Conservation (phyloP, 2,888 invertebrate species). For the Lasioglossum zephyrum region DNA sequence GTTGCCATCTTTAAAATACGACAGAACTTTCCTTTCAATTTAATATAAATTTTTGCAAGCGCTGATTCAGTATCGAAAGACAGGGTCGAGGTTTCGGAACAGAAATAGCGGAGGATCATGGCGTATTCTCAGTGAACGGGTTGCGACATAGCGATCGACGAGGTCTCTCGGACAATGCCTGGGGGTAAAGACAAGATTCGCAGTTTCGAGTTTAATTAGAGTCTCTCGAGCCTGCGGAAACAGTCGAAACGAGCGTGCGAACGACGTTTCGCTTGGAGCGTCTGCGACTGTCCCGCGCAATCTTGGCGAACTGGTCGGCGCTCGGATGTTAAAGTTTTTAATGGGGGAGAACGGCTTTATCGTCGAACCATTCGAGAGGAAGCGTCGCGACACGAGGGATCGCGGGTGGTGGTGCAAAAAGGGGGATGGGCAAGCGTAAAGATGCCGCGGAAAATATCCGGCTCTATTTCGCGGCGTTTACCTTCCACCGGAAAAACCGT, state of each 20-base stretch:
- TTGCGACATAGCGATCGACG: background rate
- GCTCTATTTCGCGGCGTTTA: conserved; percentile 64
- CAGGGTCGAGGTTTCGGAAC: background rate
- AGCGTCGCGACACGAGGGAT: background rate
- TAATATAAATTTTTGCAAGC: background rate
- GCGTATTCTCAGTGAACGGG: background rate
- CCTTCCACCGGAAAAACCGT: conserved; percentile 65
- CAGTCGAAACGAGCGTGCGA: conserved; percentile 26
- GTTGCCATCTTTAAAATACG: too few relatives aligned
- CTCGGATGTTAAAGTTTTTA: conserved; percentile 64
- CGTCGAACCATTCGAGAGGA: background rate
- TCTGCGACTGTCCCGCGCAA: conserved; percentile 40
- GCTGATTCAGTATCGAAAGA: background rate
- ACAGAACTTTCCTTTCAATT: too few relatives aligned
- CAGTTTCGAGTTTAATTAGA: conserved; percentile 25
- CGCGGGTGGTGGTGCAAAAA: background rate
- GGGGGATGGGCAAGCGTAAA: conserved; percentile 14
- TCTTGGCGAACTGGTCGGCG: conserved; percentile 60
- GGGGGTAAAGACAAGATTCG: background rate
- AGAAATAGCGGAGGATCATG: background rate
- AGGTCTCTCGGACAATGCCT: background rate
- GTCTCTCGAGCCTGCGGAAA: background rate
- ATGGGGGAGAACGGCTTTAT: conserved; percentile 28
- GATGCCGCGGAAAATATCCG: conserved; percentile 32
- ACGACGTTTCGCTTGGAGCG: conserved; percentile 40